These are phyloP conservation scores for Ciconia nigra DNA, from an alignment of 2,797 vertebrate species.

Conservation along the genomic window DNA sequence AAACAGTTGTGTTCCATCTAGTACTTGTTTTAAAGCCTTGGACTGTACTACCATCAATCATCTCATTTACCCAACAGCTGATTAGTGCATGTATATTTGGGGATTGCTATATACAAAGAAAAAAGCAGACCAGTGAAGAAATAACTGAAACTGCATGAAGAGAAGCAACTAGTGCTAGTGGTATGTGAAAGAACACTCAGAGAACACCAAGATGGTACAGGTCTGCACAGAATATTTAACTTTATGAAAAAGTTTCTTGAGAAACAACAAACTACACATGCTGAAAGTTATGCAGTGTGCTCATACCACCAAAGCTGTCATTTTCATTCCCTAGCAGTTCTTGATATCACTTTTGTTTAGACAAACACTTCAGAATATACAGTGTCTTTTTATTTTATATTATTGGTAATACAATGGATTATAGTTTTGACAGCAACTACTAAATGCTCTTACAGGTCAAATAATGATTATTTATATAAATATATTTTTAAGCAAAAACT, in stretches of 20 bases:
- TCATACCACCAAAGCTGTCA: background rate
- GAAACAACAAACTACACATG: background rate
- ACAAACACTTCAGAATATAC: background rate
- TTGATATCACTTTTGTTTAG: background rate
- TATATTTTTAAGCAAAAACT: background rate
- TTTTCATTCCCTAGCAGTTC: background rate
- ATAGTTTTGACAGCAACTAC: background rate
- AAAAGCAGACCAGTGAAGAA: background rate
- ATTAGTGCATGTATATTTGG: background rate
- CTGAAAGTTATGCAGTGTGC: background rate
- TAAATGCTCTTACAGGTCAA: background rate
- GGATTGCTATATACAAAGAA: fast-evolving
- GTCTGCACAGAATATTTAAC: background rate
- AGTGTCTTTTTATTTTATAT: background rate
- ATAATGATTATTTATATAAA: background rate
- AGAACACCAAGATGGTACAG: background rate
- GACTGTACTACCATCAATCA: background rate
- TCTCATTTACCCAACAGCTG: background rate
- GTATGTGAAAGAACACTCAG: background rate
- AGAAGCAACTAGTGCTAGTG: background rate
- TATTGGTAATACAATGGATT: background rate
- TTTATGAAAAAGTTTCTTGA: background rate
- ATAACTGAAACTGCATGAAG: background rate
- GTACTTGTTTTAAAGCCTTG: background rate
- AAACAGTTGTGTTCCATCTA: background rate